Evolutionary conservation across 2,113 vertebrate species (phyloP).

Genomic region (Cygnus buccinator): DNA sequence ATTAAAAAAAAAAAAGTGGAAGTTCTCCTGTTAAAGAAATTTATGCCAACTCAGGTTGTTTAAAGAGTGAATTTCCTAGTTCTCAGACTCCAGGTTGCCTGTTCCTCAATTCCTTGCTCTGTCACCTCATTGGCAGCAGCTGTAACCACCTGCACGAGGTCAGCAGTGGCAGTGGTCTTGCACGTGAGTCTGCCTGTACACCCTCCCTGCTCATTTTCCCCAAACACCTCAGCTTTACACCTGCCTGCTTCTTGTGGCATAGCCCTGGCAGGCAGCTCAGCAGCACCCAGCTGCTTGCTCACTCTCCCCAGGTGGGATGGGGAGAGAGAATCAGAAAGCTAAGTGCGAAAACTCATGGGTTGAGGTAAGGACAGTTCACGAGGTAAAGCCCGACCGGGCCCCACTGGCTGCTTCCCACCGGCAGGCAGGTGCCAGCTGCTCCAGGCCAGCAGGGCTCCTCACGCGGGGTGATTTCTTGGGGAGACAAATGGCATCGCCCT

Average conservation of each 20-base stretch:
- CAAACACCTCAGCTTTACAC: background rate
- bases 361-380: no score
- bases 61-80: background rate
- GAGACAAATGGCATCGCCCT: no score
- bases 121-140: background rate
- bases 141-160: background rate
- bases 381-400: no score
- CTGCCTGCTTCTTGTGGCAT: background rate
- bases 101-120: background rate
- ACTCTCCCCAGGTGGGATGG: no score
- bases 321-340: no score
- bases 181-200: fast-evolving
- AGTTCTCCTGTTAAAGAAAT: background rate
- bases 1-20: background rate
- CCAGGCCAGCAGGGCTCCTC: no score
- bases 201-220: background rate
- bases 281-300: no score
- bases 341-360: no score
- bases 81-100: background rate
- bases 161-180: background rate
- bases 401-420: no score
- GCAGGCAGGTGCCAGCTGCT: no score
- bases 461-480: no score
- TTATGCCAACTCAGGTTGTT: background rate
- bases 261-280: no score